Evolutionary conservation across 2,888 invertebrate species (phyloP).

Genomic region (Parnassius glacialis): DNA sequence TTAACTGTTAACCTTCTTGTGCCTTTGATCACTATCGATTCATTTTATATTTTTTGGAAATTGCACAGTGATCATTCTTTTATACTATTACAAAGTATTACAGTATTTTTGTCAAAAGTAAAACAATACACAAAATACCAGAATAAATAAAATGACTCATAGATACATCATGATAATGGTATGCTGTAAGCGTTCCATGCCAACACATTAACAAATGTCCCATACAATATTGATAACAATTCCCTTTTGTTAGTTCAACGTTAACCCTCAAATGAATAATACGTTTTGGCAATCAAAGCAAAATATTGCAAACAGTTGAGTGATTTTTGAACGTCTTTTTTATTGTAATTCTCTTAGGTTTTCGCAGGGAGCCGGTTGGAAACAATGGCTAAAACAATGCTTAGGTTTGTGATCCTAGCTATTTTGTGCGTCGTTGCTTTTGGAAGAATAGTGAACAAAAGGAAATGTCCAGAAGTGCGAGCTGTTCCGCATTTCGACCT

Average conservation of each 20-base stretch:
- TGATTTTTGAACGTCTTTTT: neutral
- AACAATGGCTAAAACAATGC: slow-evolving; percentile 40
- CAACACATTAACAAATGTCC: slow-evolving; percentile 64
- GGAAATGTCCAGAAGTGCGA: slow-evolving; percentile 88
- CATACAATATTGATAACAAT: slow-evolving; percentile 75
- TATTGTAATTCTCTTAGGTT: neutral
- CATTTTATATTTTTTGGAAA: too few species aligned
- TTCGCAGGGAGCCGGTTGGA: neutral
- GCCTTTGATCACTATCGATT: too few species aligned
- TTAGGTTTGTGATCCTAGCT: slow-evolving; percentile 40
- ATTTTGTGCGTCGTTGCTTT: slow-evolving; percentile 38
- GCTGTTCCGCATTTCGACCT: slow-evolving; percentile 90
- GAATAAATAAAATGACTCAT: slow-evolving; percentile 35
- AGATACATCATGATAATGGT: slow-evolving; percentile 65
- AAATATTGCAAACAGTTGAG: neutral
- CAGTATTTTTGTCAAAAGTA: neutral
- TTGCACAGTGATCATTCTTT: too few species aligned
- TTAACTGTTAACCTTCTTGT: too few species aligned
- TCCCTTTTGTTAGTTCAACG: slow-evolving; percentile 69
- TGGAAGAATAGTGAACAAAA: slow-evolving; percentile 79
- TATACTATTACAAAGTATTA: too few species aligned
- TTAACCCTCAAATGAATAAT: slow-evolving; percentile 52
- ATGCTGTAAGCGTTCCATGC: slow-evolving; percentile 62
- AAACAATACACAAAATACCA: slow-evolving; percentile 22
- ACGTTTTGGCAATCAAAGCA: slow-evolving; percentile 41